Base-by-base conservation (phyloP, 2,888 invertebrate genomes). In the Melangyna quadrimaculata region DNA sequence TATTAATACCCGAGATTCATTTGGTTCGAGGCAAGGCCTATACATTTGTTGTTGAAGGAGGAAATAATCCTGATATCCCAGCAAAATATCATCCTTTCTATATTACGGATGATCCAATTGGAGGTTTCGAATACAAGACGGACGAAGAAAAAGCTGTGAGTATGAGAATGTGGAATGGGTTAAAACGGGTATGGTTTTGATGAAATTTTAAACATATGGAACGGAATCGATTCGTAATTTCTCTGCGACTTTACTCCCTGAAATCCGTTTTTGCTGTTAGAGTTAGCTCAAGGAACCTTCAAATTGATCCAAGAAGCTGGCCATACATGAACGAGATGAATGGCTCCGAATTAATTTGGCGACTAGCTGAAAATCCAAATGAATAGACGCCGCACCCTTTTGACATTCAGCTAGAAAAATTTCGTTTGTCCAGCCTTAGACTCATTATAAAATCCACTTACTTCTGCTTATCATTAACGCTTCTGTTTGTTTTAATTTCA, bases 81-180 rank as follows among this genome's bases (percentile, higher is more conserved):
- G 97, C 98, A 10, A 94, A 95, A 88, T 97, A 97, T 91, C 98
- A 98, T 93, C 98, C 98, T 48, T 97, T 98, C 93, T 97, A 97
- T 92, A 98, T 98, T 89, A 97, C 98, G 40, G 96, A 98, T 90
- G 98, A 98, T 92, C 95, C 97, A 0, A 94, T 97, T n/a, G 98
- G 98, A 40, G 98, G 98, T 1, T 98, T 95, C 91, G 95, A 95
- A 89, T 95, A 97, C 91, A 97, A 97, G 92, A 95, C 95, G 0
- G 94, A 95, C 0, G 95, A 96, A 88, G 97, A 98, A 91, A 95
- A 94, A 91, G 93, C 95, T 94, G 97, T 97, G 91, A 90, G 92
- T 84, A 72, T 17, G 27, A 7, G 17, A n/a, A 27, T 40, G 3
- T 4, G n/a, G 7, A 12, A 6, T 32, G 19, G 32, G 8, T 32